Evolutionary conservation across 2,113 vertebrate species (phyloP).

Genomic region (Etia nguti): DNA sequence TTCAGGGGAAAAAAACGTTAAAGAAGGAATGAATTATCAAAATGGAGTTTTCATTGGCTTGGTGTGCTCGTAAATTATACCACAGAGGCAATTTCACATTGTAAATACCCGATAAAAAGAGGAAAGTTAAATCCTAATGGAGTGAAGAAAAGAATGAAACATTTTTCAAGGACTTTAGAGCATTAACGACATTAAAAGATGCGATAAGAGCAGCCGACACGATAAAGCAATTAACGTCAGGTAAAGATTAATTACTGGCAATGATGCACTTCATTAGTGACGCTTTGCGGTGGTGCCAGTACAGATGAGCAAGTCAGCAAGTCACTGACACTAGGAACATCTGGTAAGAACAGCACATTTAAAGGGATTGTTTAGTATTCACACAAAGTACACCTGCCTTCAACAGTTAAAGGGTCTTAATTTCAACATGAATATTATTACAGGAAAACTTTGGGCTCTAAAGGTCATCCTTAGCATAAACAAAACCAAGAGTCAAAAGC

Average conservation of each 20-base stretch:
- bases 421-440: background rate
- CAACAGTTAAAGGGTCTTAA: background rate
- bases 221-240: slow-evolving; percentile 29
- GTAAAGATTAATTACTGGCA: slow-evolving; percentile 39
- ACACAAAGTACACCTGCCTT: background rate
- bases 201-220: slow-evolving; percentile 7
- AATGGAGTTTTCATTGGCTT: background rate
- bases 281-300: background rate
- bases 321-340: background rate
- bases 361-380: background rate
- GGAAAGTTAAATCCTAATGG: background rate
- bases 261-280: slow-evolving; percentile 9
- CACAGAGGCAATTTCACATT: background rate
- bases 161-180: slow-evolving; percentile 11
- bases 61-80: background rate
- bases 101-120: background rate
- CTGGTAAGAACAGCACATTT: background rate
- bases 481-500: background rate
- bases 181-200: background rate
- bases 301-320: background rate
- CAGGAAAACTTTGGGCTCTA: background rate
- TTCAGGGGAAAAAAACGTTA: background rate
- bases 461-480: background rate
- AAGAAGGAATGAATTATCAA: background rate
- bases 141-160: background rate